Percentiles rank a stretch among this genome's conserved stretches.
These are phyloP conservation scores for Zaprionus taronus DNA, from an alignment of 1,140 invertebrate genomes.

Conservation along the genomic window DNA sequence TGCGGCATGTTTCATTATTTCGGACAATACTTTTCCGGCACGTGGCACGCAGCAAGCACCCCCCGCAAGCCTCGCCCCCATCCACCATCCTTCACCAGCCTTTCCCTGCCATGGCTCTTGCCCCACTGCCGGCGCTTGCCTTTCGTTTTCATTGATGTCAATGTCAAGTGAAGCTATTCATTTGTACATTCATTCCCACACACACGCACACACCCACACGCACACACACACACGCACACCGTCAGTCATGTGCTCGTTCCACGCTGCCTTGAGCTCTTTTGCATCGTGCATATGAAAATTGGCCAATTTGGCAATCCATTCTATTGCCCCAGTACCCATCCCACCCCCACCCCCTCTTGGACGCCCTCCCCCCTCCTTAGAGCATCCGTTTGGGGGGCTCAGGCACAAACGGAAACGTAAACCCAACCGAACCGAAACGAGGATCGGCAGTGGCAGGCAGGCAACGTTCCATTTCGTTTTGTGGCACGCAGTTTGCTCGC, in stretches of 20 bases:
- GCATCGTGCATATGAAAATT: slow-evolving; percentile 73
- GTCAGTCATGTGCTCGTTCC: not conserved
- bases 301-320: slow-evolving; percentile 72
- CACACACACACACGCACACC: not conserved
- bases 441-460: slow-evolving; percentile 3
- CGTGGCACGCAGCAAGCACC: slow-evolving; percentile 40
- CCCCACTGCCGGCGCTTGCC: not conserved
- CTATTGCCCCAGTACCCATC: not conserved
- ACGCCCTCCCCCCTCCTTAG: not conserved
- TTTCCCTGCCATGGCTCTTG: not conserved
- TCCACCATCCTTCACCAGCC: no score
- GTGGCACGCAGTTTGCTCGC: slow-evolving; percentile 5
- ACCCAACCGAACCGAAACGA: not conserved
- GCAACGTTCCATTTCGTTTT: not conserved
- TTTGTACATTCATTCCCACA: not conserved
- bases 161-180: slow-evolving; percentile 55
- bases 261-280: slow-evolving; percentile 42
- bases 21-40: slow-evolving; percentile 55
- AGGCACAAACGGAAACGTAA: not conserved
- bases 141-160: slow-evolving; percentile 61
- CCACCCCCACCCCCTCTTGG: not conserved
- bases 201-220: not conserved
- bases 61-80: not conserved
- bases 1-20: slow-evolving; percentile 61
- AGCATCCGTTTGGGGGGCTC: not conserved